Evolutionary conservation across 2,113 vertebrate species (phyloP).

Genomic region (Nerophis lumbriciformis): DNA sequence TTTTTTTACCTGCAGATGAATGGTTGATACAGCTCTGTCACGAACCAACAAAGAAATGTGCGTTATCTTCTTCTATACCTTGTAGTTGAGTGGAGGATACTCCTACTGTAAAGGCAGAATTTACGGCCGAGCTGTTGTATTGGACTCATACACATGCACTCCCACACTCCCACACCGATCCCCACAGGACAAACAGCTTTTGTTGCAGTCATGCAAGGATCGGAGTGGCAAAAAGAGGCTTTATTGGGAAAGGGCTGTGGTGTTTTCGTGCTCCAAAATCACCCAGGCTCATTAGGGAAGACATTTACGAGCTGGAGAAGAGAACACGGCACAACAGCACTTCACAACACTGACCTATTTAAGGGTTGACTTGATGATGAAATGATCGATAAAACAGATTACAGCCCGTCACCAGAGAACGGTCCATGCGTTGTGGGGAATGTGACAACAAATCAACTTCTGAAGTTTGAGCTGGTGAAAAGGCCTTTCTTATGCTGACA

Average conservation of each 20-base stretch:
- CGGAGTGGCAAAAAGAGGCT: slow-evolving; percentile 61
- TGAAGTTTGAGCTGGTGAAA: slow-evolving; percentile 43
- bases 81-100: neutral
- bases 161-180: slow-evolving; percentile 26
- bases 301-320: slow-evolving; percentile 66
- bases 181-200: slow-evolving; percentile 72
- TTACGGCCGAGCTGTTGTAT: neutral
- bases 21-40: neutral
- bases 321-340: slow-evolving; percentile 68
- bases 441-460: slow-evolving; percentile 65
- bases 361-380: slow-evolving; percentile 58
- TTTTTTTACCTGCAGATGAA: slow-evolving; percentile 5
- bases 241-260: slow-evolving; percentile 69
- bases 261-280: slow-evolving; percentile 72
- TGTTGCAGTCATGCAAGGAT: slow-evolving; percentile 68
- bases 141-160: slow-evolving; percentile 2
- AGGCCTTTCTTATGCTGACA: neutral
- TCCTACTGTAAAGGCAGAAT: slow-evolving; percentile 1
- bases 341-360: slow-evolving; percentile 75
- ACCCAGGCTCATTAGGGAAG: slow-evolving; percentile 70
- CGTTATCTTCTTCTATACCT: neutral
- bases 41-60: neutral
- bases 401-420: slow-evolving; percentile 44
- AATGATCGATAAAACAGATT: slow-evolving; percentile 67
- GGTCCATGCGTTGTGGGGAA: slow-evolving; percentile 59